A percentile compares a stretch with the other conserved stretches of the same genome.
phyloP scores from a whole-genome alignment of 2,113 vertebrate genomes.

The Salvator merianae region DNA sequence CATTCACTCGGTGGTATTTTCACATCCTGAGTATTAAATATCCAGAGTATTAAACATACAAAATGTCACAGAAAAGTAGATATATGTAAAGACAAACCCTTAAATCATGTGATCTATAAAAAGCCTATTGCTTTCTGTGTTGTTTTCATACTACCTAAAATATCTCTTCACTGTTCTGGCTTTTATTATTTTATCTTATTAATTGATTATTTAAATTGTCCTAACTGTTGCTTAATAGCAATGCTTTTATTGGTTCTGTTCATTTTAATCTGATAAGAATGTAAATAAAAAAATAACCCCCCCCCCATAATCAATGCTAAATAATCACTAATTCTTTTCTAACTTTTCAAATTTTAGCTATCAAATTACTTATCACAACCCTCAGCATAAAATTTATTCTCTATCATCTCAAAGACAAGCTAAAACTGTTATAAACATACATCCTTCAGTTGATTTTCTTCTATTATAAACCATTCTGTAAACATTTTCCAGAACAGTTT shows the following conservation, averaged over 20 bases:
- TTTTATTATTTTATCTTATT: no score
- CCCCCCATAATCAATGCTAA: not conserved
- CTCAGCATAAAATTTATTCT: not conserved
- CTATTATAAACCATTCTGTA: conserved; percentile 6
- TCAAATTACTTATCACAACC: not conserved
- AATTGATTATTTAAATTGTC: no score
- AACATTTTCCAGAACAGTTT: not conserved
- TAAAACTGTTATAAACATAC: conserved; percentile 16
- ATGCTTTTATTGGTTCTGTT: no score
- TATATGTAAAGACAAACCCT: not conserved
- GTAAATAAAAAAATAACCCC: not conserved
- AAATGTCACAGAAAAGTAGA: not conserved
- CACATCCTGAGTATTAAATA: not conserved
- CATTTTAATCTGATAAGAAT: no score
- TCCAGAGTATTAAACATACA: no score
- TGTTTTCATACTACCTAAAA: not conserved
- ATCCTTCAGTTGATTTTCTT: conserved; percentile 43
- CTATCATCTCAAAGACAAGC: not conserved
- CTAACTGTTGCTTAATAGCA: no score
- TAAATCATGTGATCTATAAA: not conserved
- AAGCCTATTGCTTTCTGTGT: not conserved
- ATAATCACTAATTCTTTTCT: not conserved
- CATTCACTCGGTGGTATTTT: not conserved
- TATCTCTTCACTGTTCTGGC: no score
- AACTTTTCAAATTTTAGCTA: not conserved